Base-by-base conservation (phyloP, 2,888 invertebrate genomes). In the Elaeidobius kamerunicus region DNA sequence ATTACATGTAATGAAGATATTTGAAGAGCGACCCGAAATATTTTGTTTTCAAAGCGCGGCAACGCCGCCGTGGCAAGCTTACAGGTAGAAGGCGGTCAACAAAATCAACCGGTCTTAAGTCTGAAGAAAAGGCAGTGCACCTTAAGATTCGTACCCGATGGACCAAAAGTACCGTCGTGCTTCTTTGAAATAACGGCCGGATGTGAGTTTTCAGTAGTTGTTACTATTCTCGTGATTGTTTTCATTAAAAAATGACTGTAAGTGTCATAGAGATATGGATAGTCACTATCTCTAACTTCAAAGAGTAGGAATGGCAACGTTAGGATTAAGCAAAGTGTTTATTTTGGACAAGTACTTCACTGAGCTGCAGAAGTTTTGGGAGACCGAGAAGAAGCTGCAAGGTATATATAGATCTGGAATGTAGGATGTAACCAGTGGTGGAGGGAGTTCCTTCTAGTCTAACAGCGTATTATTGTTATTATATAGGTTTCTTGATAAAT, bases 281-380 rank as follows among this genome's bases (percentile, higher is more conserved):
- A 50, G 18, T 30, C 20, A 14, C 20, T 23, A 17, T 12, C 32
- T 47, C 52, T 23, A 23, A 19, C 23, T 28, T 14, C 43, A 44
- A 56, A 15, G n/a, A 28, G 38, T 46, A 55, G 55, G 75, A 77
- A 93, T 93, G 93, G 92, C 93, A 83, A 92, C 92, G 76, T 83
- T 93, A 79, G 93, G 93, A 81, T 87, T 93, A 69, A 92, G 92
- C 74, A 94, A 94, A 82, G 93, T 93, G 76, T 94, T 93, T 84
- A 94, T 94, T 75, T 84, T 94, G 82, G 94, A 94, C 85, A 94
- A 94, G 77, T 94, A 94, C 78, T 94, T 94, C 78, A 92, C 91
- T 64, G 94, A 94, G 78, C 81, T 95, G 76, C 92, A 92, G 75
- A 94, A 94, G 79, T 91, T 93, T 79, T 91, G 93, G 91, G 92